Evolutionary conservation across 2,797 vertebrate genomes (phyloP), one percentile per base, ranked within the genome.

Genomic region (Scolopax bukidnonensis): DNA sequence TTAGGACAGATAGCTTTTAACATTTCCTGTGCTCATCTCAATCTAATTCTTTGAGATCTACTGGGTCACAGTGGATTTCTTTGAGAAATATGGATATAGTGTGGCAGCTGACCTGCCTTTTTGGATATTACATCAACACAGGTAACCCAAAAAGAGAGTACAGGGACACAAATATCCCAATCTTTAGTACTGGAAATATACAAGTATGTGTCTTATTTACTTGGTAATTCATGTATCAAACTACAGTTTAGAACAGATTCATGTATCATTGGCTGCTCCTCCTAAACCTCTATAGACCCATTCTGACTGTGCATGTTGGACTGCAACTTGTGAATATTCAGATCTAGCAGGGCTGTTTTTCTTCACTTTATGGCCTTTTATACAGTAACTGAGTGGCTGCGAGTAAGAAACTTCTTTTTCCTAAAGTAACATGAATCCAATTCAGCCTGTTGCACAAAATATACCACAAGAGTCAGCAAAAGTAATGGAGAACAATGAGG

Each of bases 11-110:
- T 2, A 10, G 56, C 63, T 95, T 94, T 69, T 69, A 90, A 84
- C n/a, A 74, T 47, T 54, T 88, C 56, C 77, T 2, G 5, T 59
- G 57, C 73, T 80, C 69, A 75, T 75, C 82, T 89, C 82, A 61
- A 1, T 79, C n/a, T 84, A 81, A 91, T 79, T 92, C 80, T 92
- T 94, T 41, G n/a, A 90, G 60, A 86, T 83, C 85, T 73, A 86
- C 54, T 74, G 50, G 71, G 84, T 84, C 59, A 73, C 0, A 0
- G 48, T 63, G 67, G 53, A 68, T 84, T 89, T 77, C 50, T 88
- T 90, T 60, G 57, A 94, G 64, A 94, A 84, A 85, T 43, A 74
- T 0, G 16, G 67, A 64, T 7, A 7, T 4, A 36, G 19, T 7
- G 25, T 18, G 75, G 53, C 48, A 57, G 48, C 36, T 77, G 40